Conservation (phyloP, 1,140 invertebrate genomes). For the Tetramorium parvispinum region DNA sequence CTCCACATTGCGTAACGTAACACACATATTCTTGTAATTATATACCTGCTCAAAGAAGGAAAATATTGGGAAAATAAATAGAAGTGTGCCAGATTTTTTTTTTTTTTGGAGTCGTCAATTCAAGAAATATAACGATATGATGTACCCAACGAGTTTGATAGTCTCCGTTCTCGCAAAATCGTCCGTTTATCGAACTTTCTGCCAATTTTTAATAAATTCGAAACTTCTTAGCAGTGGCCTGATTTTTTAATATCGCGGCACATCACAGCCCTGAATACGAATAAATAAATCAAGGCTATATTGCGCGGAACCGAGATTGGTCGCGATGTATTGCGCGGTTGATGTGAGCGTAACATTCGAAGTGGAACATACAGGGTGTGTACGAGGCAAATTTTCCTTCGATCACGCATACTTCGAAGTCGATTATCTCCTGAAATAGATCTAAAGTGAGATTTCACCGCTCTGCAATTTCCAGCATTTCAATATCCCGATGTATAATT, state of each 20-base stretch:
- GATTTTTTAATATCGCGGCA: background rate
- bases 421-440: background rate
- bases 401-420: background rate
- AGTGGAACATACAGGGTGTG: constrained; percentile 2
- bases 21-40: background rate
- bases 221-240: background rate
- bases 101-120: background rate
- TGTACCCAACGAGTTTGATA: background rate
- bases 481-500: background rate
- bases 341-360: constrained; percentile 11
- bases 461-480: background rate
- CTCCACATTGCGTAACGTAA: background rate
- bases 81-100: background rate
- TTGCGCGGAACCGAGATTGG: background rate
- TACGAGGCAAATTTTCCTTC: background rate
- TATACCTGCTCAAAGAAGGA: background rate
- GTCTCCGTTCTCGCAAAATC: background rate
- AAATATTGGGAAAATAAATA: background rate
- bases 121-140: background rate
- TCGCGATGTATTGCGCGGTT: constrained; percentile 13
- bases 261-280: constrained; percentile 8
- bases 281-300: constrained; percentile 30
- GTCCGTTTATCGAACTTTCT: background rate
- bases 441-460: background rate
- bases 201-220: background rate